Base-by-base conservation (phyloP, 2,797 vertebrate genomes). In the Platyrinchus mystaceus region DNA sequence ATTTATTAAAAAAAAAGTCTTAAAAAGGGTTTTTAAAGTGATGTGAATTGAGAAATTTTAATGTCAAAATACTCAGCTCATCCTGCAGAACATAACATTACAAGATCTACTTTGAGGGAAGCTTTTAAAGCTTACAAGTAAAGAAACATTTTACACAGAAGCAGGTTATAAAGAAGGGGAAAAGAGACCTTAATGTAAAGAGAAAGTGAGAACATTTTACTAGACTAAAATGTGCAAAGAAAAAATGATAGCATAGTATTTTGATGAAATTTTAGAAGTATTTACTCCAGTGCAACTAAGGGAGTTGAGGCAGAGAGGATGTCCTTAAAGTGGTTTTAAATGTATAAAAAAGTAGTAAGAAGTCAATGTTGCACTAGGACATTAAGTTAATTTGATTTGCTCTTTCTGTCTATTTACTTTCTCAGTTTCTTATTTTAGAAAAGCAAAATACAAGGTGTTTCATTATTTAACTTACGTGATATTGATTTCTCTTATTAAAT, bases 41-140 rank as follows among this genome's bases (percentile, higher is more conserved):
- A 84, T 91, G 23, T 44, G 80, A 80, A 73, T 87, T 66, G 70
- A 86, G 74, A 94, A 84, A 87, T 79, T 87, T 32, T 56, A 84
- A 58, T 84, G 37, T 60, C 34, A 68, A 11, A 88, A 41, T 76
- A 56, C 30, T 84, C 37, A 36, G 24, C 24, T 91, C 67, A 79
- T 88, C 80, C 37, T 87, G 58, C 56, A 82, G 59, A 87, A 7
- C 36, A 11, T 21, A 30, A 14, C 49, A n/a, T 71, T 73, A 62
- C 43, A 85, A 55, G 55, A 78, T 12, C 50, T 84, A 30, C 63
- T 50, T 84, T 46, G 36, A 93, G 34, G 15, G 79, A 79, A 73
- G 22, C 16, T 93, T 85, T 82, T 64, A 90, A 79, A 37, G 15
- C 70, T 87, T 84, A 53, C 11, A 79, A 66, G 53, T 86, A 86